Conservation (phyloP, 2,113 vertebrate genomes). For the Rhineura floridana region DNA sequence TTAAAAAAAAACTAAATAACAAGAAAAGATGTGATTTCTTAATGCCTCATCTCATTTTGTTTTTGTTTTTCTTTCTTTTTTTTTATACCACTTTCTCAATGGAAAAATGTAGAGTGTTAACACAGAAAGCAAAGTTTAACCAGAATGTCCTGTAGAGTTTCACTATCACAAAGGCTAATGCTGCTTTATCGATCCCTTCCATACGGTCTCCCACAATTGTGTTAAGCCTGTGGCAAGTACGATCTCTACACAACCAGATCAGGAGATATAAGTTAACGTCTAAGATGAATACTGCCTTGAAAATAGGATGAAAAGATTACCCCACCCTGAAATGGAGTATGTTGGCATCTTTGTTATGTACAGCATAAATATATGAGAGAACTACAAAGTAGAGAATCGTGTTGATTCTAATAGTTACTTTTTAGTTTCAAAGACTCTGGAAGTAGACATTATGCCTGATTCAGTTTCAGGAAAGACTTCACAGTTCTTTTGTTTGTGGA, state of each 20-base stretch:
- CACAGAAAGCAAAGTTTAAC: slow-evolving; percentile 67
- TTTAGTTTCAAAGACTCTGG: slow-evolving; percentile 2
- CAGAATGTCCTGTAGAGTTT: slow-evolving; percentile 72
- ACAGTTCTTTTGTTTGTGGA: slow-evolving; percentile 23
- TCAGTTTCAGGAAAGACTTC: slow-evolving; percentile 1
- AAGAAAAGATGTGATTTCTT: slow-evolving; percentile 39
- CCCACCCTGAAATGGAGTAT: slow-evolving; percentile 52
- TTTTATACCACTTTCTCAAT: slow-evolving; percentile 49
- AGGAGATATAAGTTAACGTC: slow-evolving; percentile 74
- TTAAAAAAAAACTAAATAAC: slow-evolving; percentile 2
- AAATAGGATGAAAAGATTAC: slow-evolving; percentile 69
- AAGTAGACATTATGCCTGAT: slow-evolving; percentile 15
- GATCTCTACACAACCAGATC: slow-evolving; percentile 79
- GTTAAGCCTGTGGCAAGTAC: slow-evolving; percentile 74
- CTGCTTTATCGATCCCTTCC: slow-evolving; percentile 76
- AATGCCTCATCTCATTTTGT: slow-evolving; percentile 18
- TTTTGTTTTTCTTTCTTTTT: slow-evolving; percentile 5
- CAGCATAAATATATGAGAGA: slow-evolving; percentile 62
- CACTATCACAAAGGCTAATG: slow-evolving; percentile 73
- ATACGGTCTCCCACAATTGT: slow-evolving; percentile 67
- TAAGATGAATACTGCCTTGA: slow-evolving; percentile 68
- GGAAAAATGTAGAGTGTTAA: slow-evolving; percentile 62
- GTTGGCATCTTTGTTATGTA: slow-evolving; percentile 70
- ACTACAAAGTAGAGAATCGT: slow-evolving; percentile 30
- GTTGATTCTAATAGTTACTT: slow-evolving; percentile 40